Base-by-base conservation (phyloP, 1,140 invertebrate species). In the Chlorops oryzae region DNA sequence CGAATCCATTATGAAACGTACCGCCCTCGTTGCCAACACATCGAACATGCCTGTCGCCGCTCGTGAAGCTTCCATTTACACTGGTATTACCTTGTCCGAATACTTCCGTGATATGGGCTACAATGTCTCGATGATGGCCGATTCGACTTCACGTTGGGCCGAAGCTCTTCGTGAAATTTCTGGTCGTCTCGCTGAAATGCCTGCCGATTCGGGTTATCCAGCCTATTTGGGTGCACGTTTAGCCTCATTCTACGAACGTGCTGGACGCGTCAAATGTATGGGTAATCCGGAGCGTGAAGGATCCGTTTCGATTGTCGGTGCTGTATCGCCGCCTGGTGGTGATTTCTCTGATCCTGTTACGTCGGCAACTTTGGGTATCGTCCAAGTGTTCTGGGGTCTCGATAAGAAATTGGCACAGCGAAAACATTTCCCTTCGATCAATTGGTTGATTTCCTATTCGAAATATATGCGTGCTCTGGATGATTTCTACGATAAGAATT, bases 21-120 rank as follows among this genome's bases (percentile, higher is more conserved):
- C 97, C 10, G 90, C 96, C 25, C 77, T 99, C 20, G 97, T 99
- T 20, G 97, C 97, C 59, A 99, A 99, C 77, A 99, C 97, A 34
- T 99, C 96, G 44, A 99, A 99, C 86, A 99, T 99, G 97, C 97
- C 97, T 77, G 96, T 99, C 51, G 97, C 97, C 77, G 97, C 97
- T 77, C 87, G 97, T 79, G 97, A 99, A 79, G 97, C 97, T 62
- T 99, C 96, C 61, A 99, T 99, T 74, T 99, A 99, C 73, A 99
- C 97, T 18, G 66, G 66, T 24, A 99, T 99, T 72, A 99, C 96
- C 0, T 75, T 99, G 2, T 96, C 95, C 21, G 96, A 98, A 76
- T 99, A 98, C 75, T 99, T 98, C 81, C 81, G 88, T 73, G 95
- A 99, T 74, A 98, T 99, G 96, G 97, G 97, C 75, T 97, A 98